Conservation (phyloP, 1,140 invertebrate genomes). For the Panagrolaimus sp. region DNA sequence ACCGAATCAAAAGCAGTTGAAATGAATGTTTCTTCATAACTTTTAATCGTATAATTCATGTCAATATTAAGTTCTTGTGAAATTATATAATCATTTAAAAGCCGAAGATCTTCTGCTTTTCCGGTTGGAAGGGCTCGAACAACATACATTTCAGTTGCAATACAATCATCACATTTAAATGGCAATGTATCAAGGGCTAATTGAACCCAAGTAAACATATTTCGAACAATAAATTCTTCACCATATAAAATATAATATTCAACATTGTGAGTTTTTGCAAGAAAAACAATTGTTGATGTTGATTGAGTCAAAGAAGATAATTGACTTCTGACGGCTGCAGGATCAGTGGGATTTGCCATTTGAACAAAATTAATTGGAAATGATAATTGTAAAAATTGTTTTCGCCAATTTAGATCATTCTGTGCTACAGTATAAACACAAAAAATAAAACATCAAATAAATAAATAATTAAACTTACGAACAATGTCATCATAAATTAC, state of each 20-base stretch:
- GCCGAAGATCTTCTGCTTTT: constrained; percentile 23
- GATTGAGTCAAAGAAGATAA: not conserved
- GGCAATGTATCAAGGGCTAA: constrained; percentile 44
- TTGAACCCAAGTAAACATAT: constrained; percentile 32
- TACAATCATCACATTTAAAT: constrained; percentile 52
- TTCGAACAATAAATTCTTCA: constrained; percentile 25
- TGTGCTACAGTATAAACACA: constrained; percentile 22
- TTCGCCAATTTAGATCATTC: constrained; percentile 33
- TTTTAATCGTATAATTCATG: constrained; percentile 18
- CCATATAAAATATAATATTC: constrained; percentile 34
- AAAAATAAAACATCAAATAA: constrained; percentile 9
- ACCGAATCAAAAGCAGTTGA: not conserved
- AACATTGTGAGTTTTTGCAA: constrained; percentile 28
- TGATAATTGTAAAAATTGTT: constrained; percentile 23
- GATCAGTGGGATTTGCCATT: constrained; percentile 16
- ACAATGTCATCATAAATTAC: constrained; percentile 51
- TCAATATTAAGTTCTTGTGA: constrained; percentile 31
- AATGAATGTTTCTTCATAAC: constrained; percentile 9
- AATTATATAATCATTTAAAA: constrained; percentile 34
- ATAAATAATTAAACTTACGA: constrained; percentile 24
- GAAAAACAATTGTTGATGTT: constrained; percentile 33
- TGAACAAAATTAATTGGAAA: constrained; percentile 29
- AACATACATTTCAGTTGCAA: constrained; percentile 40
- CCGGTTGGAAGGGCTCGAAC: constrained; percentile 33
- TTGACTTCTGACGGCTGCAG: constrained; percentile 20